Percentiles rank a stretch among this genome's conserved stretches.
Conservation (phyloP, 2,113 vertebrate genomes). For the Hydrochoerus hydrochaeris region DNA sequence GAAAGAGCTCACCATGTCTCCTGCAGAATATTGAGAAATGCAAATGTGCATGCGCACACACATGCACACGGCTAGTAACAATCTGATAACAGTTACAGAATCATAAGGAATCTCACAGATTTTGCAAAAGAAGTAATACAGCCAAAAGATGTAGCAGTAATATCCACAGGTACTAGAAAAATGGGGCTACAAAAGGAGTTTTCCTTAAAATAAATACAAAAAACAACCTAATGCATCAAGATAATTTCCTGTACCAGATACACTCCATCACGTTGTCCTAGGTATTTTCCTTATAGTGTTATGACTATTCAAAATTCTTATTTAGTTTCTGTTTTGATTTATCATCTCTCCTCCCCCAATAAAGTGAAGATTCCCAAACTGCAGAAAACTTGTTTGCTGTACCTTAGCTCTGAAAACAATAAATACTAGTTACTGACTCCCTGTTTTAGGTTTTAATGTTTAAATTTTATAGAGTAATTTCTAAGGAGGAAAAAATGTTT, state of each 20-base stretch:
- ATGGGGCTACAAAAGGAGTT: background rate
- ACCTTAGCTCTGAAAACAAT: background rate
- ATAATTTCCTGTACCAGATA: background rate
- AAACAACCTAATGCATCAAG: background rate
- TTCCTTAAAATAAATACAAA: background rate
- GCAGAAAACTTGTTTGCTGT: background rate
- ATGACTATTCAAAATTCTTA: background rate
- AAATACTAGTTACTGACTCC: background rate
- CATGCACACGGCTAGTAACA: too few species aligned
- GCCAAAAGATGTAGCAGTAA: background rate
- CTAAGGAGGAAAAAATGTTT: background rate
- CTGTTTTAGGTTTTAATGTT: background rate
- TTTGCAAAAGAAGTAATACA: background rate
- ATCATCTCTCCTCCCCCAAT: background rate
- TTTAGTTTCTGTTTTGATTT: slow-evolving; percentile 10
- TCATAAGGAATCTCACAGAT: background rate
- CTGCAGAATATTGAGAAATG: background rate
- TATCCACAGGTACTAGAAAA: background rate
- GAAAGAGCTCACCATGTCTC: background rate
- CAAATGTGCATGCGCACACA: background rate
- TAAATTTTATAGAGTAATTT: background rate
- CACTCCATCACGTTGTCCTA: background rate
- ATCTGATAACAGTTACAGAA: background rate
- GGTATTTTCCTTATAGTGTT: background rate
- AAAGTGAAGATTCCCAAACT: background rate